A percentile compares a stretch with the other conserved stretches of the same genome.
These are phyloP conservation scores for Formicarius rufipectus DNA, from an alignment of 2,113 vertebrate genomes.

Conservation along the genomic window DNA sequence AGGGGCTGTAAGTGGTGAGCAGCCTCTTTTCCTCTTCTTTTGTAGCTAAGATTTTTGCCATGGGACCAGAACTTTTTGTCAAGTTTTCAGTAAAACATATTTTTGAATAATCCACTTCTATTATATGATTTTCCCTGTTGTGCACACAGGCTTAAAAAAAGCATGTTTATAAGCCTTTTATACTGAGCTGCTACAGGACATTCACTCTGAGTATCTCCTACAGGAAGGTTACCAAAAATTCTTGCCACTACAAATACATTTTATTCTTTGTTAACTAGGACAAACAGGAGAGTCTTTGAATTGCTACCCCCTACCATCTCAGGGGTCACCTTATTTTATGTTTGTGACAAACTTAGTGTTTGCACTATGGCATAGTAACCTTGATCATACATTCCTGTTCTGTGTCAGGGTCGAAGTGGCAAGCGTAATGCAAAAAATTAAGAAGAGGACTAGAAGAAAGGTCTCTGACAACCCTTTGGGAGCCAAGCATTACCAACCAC, in stretches of 20 bases:
- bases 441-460: not conserved
- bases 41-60: constrained; percentile 25
- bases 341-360: constrained; percentile 35
- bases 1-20: not conserved
- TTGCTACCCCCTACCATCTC: not conserved
- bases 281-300: constrained; percentile 33
- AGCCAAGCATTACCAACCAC: not conserved
- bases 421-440: constrained; percentile 39
- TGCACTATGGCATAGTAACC: constrained; percentile 6
- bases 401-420: not conserved
- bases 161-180: not conserved
- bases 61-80: constrained; percentile 24
- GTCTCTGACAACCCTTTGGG: not conserved
- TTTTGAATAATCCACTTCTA: constrained; percentile 32
- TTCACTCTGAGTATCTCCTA: not conserved
- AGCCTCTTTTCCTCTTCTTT: not conserved
- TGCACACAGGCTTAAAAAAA: constrained; percentile 18
- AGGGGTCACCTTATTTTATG: constrained; percentile 31
- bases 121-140: constrained; percentile 17
- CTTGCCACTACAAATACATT: not conserved
- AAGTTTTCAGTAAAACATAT: constrained; percentile 38
- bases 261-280: constrained; percentile 50
- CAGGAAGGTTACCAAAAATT: constrained; percentile 53
- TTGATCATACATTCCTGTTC: constrained; percentile 7
- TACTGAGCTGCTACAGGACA: constrained; percentile 11